Conservation (phyloP, 2,113 vertebrate genomes). For the Sturnira hondurensis region DNA sequence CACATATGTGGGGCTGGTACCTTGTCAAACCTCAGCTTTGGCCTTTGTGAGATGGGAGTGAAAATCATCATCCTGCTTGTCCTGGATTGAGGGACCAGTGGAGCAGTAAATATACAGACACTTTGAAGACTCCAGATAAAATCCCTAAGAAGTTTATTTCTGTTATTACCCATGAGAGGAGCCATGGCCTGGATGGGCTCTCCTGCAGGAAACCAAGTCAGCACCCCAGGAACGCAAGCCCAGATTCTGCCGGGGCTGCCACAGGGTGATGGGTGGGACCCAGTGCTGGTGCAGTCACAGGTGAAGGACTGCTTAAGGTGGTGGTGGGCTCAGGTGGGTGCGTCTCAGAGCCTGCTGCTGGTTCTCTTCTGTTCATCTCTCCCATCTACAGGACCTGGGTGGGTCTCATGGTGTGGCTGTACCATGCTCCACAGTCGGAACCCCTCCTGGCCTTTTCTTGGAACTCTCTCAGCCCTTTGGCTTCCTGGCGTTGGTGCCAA, state of each 20-base stretch:
- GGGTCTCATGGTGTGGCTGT: fast-evolving
- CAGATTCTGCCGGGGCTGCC: neutral
- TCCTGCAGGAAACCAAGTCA: neutral
- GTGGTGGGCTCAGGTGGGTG: neutral
- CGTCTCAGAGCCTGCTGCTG: neutral
- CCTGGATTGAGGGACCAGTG: neutral
- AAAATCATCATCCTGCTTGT: neutral
- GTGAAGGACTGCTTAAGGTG: neutral
- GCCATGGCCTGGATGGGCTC: neutral
- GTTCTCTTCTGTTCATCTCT: neutral
- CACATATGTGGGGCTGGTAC: neutral
- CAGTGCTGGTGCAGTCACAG: neutral
- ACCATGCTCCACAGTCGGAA: neutral
- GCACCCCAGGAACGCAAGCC: neutral
- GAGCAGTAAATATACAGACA: neutral
- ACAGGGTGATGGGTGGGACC: neutral
- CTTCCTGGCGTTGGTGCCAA: neutral
- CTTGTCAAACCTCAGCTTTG: neutral
- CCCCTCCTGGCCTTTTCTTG: neutral
- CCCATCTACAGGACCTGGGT: neutral
- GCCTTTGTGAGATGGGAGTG: neutral
- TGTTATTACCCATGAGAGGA: neutral
- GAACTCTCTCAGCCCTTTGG: neutral
- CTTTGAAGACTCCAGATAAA: neutral
- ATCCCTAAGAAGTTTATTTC: neutral